phyloP scores from a whole-genome alignment of 2,797 vertebrate genomes.

The Semotilus atromaculatus region DNA sequence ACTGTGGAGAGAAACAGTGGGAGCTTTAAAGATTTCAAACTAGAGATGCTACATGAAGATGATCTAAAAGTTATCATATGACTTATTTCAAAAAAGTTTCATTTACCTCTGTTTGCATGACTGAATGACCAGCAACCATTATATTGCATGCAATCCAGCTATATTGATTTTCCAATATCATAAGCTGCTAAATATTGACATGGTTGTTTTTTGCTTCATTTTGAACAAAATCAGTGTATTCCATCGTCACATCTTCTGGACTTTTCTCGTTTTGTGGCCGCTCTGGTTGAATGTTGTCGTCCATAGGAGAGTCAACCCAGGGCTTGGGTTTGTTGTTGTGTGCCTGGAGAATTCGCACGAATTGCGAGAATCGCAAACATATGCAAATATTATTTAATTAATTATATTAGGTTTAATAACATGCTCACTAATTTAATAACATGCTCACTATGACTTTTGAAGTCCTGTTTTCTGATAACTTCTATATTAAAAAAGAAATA shows the following conservation, averaged over 20 bases:
- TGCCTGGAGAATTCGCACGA: conserved; percentile 70
- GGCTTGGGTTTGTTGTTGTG: conserved; percentile 80
- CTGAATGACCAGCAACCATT: neutral
- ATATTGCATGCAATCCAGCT: neutral
- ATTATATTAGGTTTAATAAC: neutral
- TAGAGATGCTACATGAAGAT: neutral
- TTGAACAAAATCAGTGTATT: conserved; percentile 48
- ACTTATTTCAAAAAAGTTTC: neutral
- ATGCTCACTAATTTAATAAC: neutral
- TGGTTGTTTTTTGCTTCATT: conserved; percentile 63
- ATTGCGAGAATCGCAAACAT: too few relatives aligned
- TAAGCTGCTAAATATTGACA: neutral
- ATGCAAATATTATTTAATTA: neutral
- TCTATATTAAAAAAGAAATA: neutral
- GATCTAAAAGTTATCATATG: neutral
- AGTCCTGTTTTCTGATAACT: neutral
- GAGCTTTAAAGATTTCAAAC: neutral
- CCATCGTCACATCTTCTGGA: conserved; percentile 71
- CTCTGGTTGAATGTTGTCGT: conserved; percentile 74
- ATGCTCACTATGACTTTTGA: neutral
- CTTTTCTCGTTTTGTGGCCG: conserved; percentile 9
- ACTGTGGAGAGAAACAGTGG: neutral
- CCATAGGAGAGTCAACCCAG: conserved; percentile 80
- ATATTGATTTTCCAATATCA: neutral
- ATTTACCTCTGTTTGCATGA: neutral